Evolutionary conservation across 2,113 vertebrate genomes (phyloP).

Genomic region (Harpagus bidentatus): DNA sequence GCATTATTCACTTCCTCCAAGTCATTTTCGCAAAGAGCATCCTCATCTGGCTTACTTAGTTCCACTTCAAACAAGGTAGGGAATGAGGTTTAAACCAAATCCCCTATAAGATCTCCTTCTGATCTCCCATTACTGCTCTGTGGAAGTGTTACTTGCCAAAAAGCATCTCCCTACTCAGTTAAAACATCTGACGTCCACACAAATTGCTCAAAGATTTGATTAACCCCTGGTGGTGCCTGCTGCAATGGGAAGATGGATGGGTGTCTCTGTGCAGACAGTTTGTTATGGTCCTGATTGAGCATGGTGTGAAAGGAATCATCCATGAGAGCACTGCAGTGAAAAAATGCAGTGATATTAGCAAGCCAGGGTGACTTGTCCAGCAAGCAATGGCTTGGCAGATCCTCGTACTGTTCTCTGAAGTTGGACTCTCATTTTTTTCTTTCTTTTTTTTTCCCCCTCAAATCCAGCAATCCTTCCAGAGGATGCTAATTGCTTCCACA

Average conservation of each 20-base stretch:
- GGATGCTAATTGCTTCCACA: background rate
- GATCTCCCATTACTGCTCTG: background rate
- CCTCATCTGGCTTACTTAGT: background rate
- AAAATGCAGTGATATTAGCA: background rate
- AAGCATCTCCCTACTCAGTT: background rate
- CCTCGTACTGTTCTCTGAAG: background rate
- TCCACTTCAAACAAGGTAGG: background rate
- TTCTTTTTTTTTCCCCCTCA: rapidly evolving
- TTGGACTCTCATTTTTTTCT: rapidly evolving
- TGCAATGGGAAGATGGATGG: background rate
- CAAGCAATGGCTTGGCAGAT: background rate
- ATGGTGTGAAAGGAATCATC: background rate
- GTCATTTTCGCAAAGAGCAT: background rate
- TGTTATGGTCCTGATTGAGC: background rate
- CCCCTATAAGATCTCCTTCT: background rate
- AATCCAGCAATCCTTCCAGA: background rate
- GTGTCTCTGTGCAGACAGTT: background rate
- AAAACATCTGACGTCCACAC: background rate
- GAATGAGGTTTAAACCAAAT: background rate
- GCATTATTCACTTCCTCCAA: background rate
- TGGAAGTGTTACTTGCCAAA: background rate
- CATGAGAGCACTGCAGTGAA: background rate
- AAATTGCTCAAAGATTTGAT: background rate
- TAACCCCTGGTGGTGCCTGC: background rate
- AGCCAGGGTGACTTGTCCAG: background rate